A percentile compares a stretch with the other conserved stretches of the same genome.
Conservation (phyloP, 1,140 invertebrate genomes). For the Drosophila pachea region DNA sequence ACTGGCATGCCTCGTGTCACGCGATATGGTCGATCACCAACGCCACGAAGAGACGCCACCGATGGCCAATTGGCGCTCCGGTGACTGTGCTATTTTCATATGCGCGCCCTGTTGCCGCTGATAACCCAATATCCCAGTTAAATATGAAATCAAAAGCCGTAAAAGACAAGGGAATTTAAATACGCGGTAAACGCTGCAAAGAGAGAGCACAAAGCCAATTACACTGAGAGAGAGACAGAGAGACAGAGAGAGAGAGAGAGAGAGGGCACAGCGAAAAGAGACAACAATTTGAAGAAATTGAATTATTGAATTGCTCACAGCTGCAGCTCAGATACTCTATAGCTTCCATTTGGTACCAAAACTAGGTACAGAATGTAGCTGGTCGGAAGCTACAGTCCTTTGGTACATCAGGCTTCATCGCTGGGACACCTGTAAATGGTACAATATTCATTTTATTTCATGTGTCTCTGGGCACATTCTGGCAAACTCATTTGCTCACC, state of each 20-base stretch:
- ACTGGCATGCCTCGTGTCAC: constrained; percentile 9
- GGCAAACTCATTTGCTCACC: no score
- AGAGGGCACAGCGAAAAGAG: constrained; percentile 11
- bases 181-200: constrained; percentile 47
- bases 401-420: no score
- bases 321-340: background rate
- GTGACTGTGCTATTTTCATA: constrained; percentile 68
- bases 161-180: constrained; percentile 58
- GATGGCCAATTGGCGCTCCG: background rate
- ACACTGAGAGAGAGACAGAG: constrained; percentile 21
- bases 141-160: constrained; percentile 66
- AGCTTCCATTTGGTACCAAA: no score
- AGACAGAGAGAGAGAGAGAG: constrained; percentile 6
- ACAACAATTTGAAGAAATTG: background rate
- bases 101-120: constrained; percentile 64
- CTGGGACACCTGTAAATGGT: no score
- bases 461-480: no score
- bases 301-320: background rate
- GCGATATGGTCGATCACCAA: background rate
- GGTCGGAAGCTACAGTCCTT: no score
- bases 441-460: no score
- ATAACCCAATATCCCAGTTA: constrained; percentile 76
- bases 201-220: constrained; percentile 55
- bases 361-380: no score
- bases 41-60: no score